A percentile compares a stretch with the other conserved stretches of the same genome.
Conservation (phyloP, 2,113 vertebrate species). For the Cyprinus carpio region DNA sequence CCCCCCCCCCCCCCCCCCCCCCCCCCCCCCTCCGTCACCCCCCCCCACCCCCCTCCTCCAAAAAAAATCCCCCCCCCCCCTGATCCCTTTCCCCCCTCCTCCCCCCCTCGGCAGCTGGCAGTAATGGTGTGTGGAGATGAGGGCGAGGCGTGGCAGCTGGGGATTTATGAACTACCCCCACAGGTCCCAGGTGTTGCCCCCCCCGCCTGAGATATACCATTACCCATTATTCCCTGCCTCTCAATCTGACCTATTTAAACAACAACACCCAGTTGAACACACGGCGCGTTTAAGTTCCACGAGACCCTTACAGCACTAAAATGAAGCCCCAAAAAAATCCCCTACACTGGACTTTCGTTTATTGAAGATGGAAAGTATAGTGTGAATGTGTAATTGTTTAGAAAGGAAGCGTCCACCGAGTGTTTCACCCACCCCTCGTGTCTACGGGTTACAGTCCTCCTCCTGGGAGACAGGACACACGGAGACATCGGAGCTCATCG, state of each 20-base stretch:
- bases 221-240: slow-evolving; percentile 49
- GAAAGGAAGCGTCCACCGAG: not conserved
- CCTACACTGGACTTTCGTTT: not conserved
- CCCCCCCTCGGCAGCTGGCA: slow-evolving; percentile 16
- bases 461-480: slow-evolving; percentile 1
- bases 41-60: too few relatives aligned
- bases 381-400: not conserved
- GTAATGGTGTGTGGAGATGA: not conserved
- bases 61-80: too few relatives aligned
- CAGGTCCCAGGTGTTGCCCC: slow-evolving; percentile 38
- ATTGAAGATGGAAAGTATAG: not conserved
- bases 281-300: not conserved
- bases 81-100: too few relatives aligned
- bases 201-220: too few relatives aligned
- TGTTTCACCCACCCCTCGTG: too few relatives aligned
- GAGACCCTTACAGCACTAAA: not conserved
- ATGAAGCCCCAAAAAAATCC: not conserved
- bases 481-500: slow-evolving; percentile 23
- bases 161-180: slow-evolving; percentile 47
- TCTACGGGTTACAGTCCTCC: slow-evolving; percentile 31
- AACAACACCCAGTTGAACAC: slow-evolving; percentile 24
- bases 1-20: too few relatives aligned
- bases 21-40: too few relatives aligned
- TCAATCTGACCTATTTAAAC: slow-evolving; percentile 44
- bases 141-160: slow-evolving; percentile 45